Conservation (phyloP, 1,140 invertebrate species). For the Rhynchophorus ferrugineus region DNA sequence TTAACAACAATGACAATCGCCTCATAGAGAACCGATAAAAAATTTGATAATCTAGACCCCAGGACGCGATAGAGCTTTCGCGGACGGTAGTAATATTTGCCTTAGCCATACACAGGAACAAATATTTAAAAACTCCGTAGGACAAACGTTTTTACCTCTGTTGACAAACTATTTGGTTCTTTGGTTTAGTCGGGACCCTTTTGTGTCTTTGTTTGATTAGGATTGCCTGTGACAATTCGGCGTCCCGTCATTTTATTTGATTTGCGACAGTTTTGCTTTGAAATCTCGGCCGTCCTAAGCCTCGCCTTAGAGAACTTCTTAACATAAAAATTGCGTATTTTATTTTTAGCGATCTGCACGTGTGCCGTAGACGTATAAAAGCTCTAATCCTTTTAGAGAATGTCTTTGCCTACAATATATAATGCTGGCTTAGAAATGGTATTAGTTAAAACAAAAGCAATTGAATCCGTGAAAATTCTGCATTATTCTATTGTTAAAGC, state of each 20-base stretch:
- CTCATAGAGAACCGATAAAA: too few species aligned
- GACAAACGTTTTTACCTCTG: background rate
- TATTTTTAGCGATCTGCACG: too few species aligned
- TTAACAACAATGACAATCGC: too few species aligned
- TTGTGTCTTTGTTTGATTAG: slow-evolving; percentile 2
- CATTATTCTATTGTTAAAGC: too few species aligned
- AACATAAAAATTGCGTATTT: too few species aligned
- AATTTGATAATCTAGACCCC: background rate
- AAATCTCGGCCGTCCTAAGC: background rate
- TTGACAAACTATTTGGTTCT: slow-evolving; percentile 1
- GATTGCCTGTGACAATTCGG: slow-evolving; percentile 1
- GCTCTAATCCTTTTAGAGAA: too few species aligned
- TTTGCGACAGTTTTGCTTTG: slow-evolving; percentile 4
- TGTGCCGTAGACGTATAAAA: too few species aligned
- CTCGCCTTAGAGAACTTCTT: background rate
- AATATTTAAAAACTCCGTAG: background rate
- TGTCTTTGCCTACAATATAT: too few species aligned
- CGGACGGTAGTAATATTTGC: background rate
- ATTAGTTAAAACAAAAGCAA: too few species aligned
- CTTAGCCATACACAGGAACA: background rate
- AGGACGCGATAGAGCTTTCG: background rate
- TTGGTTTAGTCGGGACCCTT: background rate
- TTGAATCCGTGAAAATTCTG: too few species aligned
- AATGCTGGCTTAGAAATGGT: too few species aligned
- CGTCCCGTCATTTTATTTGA: background rate